Conservation (phyloP, 2,888 invertebrate species). For the Amaurobius ferox region DNA sequence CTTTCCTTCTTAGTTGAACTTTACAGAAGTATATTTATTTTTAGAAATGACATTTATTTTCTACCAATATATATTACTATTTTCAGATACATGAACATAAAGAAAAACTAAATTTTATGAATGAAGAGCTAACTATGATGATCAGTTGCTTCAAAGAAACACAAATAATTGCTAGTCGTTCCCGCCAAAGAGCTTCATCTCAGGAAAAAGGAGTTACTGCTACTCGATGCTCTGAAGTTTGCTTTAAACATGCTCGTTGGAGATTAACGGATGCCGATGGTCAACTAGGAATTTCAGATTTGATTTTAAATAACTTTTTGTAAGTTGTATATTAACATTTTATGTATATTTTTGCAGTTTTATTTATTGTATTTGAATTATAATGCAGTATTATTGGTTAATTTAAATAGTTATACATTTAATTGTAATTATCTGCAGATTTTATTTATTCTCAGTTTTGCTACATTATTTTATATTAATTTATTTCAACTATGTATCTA, state of each 20-base stretch:
- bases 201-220: conserved; percentile 84
- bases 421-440: too few relatives aligned
- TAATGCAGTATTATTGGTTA: too few relatives aligned
- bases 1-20: too few relatives aligned
- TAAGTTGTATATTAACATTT: conserved; percentile 80
- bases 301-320: conserved; percentile 96
- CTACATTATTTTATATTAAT: too few relatives aligned
- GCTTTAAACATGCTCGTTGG: conserved; percentile 99
- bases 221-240: conserved; percentile 93
- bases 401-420: too few relatives aligned
- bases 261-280: conserved; percentile 97
- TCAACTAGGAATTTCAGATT: conserved; percentile 96
- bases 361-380: too few relatives aligned
- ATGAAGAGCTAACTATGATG: conserved; percentile 97
- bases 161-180: conserved; percentile 81
- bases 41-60: background rate
- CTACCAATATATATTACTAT: too few relatives aligned
- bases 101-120: conserved; percentile 89
- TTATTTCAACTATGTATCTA: too few relatives aligned
- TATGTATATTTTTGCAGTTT: too few relatives aligned
- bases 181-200: conserved; percentile 73
- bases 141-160: conserved; percentile 93
- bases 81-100: conserved; percentile 90
- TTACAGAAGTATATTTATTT: too few relatives aligned
- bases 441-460: too few relatives aligned